Conservation (phyloP, 2,797 vertebrate species). For the Chromis chromis region DNA sequence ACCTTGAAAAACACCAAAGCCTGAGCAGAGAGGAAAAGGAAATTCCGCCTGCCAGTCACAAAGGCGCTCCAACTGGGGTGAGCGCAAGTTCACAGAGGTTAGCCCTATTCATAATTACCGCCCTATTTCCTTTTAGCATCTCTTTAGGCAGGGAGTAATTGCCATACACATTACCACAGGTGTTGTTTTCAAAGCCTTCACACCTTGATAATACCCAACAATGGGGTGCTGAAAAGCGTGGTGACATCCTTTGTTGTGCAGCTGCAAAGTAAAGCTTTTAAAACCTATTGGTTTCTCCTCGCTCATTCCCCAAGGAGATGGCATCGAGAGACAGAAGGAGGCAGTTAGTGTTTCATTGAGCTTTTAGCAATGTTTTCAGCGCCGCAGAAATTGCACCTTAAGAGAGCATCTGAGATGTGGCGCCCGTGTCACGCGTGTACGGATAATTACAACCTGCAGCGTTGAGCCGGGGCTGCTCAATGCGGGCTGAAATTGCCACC, state of each 20-base stretch:
- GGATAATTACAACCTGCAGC: conserved; percentile 54
- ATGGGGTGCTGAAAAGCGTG: conserved; percentile 80
- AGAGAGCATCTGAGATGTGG: conserved; percentile 36
- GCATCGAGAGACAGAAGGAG: conserved; percentile 62
- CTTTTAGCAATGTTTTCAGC: conserved; percentile 65
- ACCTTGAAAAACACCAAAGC: conserved; percentile 58
- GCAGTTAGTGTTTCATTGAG: conserved; percentile 69
- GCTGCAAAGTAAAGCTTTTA: conserved; percentile 81
- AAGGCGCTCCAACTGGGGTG: conserved; percentile 69
- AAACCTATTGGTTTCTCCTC: conserved; percentile 75
- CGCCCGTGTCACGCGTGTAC: conserved; percentile 54
- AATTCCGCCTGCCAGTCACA: conserved; percentile 69
- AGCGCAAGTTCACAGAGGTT: conserved; percentile 66
- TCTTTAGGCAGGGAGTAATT: conserved; percentile 74
- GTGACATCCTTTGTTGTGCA: conserved; percentile 84
- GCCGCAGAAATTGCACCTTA: conserved; percentile 54
- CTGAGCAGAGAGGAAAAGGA: conserved; percentile 37
- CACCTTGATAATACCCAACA: conserved; percentile 85
- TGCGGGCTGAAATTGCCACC: conserved; percentile 34
- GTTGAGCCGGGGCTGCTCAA: conserved; percentile 30
- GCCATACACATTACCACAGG: conserved; percentile 82
- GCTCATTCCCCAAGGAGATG: conserved; percentile 68
- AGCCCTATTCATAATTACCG: conserved; percentile 72
- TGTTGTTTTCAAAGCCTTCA: conserved; percentile 86
- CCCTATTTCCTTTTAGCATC: conserved; percentile 80